Base-by-base conservation (phyloP, 2,113 vertebrate species). In the Thomomys bottae region DNA sequence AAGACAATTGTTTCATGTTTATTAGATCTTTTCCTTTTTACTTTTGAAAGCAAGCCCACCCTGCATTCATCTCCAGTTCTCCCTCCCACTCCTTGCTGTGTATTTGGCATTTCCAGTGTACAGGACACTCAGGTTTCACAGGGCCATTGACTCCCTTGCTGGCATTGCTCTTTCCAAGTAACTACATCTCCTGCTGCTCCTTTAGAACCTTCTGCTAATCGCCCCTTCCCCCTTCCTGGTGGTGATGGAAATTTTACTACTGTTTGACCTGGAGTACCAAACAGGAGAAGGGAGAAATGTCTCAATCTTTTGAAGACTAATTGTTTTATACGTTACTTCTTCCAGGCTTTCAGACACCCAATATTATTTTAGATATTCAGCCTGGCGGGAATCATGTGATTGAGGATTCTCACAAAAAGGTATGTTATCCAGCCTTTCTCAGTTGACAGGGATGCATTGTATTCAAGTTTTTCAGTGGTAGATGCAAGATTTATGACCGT, bases 351-450 rank as follows among this genome's bases (percentile, higher is more conserved):
- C 86, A 96, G 81, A 89, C 87, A 67, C 98, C 98, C 85, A 98
- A 91, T 61, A 96, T 99, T 82, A 96, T 99, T 95, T 96, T 99
- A 94, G 98, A 99, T 91, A 89, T 99, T 89, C 99, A 97, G 72
- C 97, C 98, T 73, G 98, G 97, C 63, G 97, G 97, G 79, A 98
- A 98, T 96, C 99, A 99, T 97, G 98, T 78, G 97, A 98, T 87
- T 97, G 98, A 99, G 75, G 96, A 97, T 91, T 98, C 98, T 68
- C 88, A 99, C 88, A 96, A 98, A 28, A 98, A 99, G 99, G 99
- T 99, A 97, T 49, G 87, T 70, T 70, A 1, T 9, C 20, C 15
- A 73, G n/a, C n/a, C 73, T 21, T 59, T 40, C n/a, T 26, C 38
- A 1, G 20, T 23, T 59, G 84, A 61, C 57, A 84, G 83, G 32